Evolutionary conservation across 2,797 vertebrate genomes (phyloP).

Genomic region (Alcedo atthis): DNA sequence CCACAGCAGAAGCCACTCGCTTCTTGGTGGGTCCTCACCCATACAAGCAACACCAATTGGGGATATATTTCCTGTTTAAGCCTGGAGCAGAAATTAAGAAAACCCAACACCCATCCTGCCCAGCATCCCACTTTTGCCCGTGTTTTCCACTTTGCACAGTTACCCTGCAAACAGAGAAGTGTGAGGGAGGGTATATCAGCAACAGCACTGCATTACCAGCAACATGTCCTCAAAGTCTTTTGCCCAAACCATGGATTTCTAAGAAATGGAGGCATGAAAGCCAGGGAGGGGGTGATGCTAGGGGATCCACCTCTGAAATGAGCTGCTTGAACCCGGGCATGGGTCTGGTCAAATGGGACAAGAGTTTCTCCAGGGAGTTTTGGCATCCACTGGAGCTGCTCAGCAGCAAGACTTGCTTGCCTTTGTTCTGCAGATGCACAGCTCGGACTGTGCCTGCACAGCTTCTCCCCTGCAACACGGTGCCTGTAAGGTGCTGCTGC

Average conservation of each 20-base stretch:
- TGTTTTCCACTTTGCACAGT: neutral
- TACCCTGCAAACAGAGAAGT: neutral
- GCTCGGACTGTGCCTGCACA: rapidly evolving
- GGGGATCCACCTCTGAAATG: neutral
- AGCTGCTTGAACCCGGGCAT: neutral
- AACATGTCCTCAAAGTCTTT: neutral
- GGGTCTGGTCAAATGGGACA: neutral
- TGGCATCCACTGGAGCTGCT: neutral
- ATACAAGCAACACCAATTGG: neutral
- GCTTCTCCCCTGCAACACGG: neutral
- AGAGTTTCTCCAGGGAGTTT: neutral
- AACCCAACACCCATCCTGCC: neutral
- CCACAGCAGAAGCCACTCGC: neutral
- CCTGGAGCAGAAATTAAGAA: neutral
- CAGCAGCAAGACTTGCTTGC: neutral
- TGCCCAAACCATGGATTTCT: neutral
- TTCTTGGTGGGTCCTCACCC: neutral
- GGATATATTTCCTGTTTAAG: neutral
- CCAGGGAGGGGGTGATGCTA: neutral
- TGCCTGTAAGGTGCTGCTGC: neutral
- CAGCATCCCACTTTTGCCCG: neutral
- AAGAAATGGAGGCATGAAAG: neutral
- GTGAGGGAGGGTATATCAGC: neutral
- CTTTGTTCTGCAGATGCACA: neutral
- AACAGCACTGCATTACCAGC: neutral